A percentile compares a stretch with the other conserved stretches of the same genome.
These are phyloP conservation scores for Loriculus beryllinus DNA, from an alignment of 2,797 vertebrate species.

Conservation along the genomic window DNA sequence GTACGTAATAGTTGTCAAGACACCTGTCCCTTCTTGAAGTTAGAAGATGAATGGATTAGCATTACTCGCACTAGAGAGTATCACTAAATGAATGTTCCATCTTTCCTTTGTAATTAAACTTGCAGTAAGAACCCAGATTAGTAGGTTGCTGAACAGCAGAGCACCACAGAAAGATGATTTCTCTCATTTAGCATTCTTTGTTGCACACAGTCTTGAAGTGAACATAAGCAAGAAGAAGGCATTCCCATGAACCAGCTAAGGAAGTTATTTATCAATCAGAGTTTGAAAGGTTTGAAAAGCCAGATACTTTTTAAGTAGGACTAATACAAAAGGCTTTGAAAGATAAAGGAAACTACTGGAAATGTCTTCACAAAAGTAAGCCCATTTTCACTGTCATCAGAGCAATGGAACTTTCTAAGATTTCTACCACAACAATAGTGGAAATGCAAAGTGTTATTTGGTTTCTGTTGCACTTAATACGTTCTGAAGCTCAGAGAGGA, in stretches of 20 bases:
- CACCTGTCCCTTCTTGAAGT: not conserved
- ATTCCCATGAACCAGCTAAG: not conserved
- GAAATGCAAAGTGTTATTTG: not conserved
- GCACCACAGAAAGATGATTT: not conserved
- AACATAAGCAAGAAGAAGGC: not conserved
- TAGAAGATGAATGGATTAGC: not conserved
- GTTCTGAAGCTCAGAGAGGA: not conserved
- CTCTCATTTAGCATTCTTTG: not conserved
- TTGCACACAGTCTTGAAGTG: not conserved
- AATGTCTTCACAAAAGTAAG: not conserved
- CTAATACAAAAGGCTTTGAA: not conserved
- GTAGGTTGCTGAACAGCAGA: not conserved
- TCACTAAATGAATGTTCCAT: not conserved
- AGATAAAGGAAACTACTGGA: not conserved
- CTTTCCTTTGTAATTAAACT: not conserved
- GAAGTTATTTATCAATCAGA: not conserved
- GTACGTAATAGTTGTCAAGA: not conserved
- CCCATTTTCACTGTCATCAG: not conserved
- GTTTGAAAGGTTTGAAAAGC: not conserved
- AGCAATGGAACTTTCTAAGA: not conserved
- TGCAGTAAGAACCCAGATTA: not conserved
- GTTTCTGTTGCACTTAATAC: not conserved
- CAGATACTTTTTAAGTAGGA: not conserved
- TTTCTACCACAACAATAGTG: not conserved
- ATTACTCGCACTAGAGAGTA: not conserved